A percentile compares a stretch with the other conserved stretches of the same genome.
phyloP scores from a whole-genome alignment of 2,888 invertebrate species.

The Serripes groenlandicus region DNA sequence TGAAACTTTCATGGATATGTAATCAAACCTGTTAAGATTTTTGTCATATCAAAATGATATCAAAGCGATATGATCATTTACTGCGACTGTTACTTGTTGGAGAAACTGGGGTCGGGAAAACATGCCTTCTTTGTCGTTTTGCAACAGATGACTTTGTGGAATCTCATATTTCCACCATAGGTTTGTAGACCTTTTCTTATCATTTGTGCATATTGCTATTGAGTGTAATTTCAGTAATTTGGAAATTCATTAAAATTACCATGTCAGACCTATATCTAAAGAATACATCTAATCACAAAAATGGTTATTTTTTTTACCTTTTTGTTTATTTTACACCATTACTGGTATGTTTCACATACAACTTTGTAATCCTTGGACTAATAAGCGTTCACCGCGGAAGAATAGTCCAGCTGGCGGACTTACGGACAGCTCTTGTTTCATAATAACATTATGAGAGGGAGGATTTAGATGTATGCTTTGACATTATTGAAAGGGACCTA shows the following conservation, averaged over 20 bases:
- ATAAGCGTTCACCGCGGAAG: no score
- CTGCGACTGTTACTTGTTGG: slow-evolving; percentile 79
- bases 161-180: slow-evolving; percentile 81
- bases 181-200: slow-evolving; percentile 60
- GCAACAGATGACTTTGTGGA: slow-evolving; percentile 77
- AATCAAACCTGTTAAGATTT: not conserved
- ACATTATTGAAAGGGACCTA: no score
- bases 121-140: slow-evolving; percentile 80
- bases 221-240: not conserved
- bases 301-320: no score
- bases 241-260: no score
- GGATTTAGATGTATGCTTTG: not conserved
- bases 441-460: not conserved
- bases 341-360: no score
- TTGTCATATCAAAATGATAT: slow-evolving; percentile 64
- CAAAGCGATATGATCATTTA: slow-evolving; percentile 79
- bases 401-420: no score
- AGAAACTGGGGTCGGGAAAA: slow-evolving; percentile 82
- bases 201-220: not conserved
- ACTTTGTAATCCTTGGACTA: no score
- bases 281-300: no score
- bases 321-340: no score
- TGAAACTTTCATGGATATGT: not conserved
- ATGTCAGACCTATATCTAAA: no score
- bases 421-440: no score